Evolutionary conservation across 2,888 invertebrate genomes (phyloP), one percentile per base, ranked within the genome.

Genomic region (Ryuthela nishihirai): DNA sequence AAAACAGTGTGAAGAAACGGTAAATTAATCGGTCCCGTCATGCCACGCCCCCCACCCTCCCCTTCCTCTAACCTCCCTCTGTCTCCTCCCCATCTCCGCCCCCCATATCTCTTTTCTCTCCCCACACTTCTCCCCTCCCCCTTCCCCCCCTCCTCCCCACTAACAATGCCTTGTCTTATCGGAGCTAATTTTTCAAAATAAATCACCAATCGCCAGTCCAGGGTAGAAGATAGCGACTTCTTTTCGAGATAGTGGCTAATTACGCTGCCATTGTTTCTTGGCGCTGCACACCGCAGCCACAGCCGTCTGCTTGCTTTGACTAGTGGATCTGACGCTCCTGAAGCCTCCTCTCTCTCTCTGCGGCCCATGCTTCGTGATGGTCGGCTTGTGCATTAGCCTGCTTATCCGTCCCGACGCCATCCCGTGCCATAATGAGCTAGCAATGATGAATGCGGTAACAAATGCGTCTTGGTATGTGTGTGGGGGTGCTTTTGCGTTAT

Each of bases 181-280:
- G 54, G 54, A 50, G 54, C 60, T 60, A 60, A 60, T 60, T 60
- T 60, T 60, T 60, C 60, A 60, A 54, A 60, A 54, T 60, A 60
- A 60, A 60, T 60, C 60, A 60, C 60, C 60, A 41, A 60, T 60
- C 54, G 60, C 45, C 36, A 48, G 39, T 40, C 39, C 46, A 23
- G 56, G 34, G 40, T 39, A 34, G 41, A 43, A 58, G 58, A 58
- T 58, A 58, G 58, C 58, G 43, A 46, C 46, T 58, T 58, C 52
- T 52, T 50, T 58, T 40, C 18, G 46, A 52, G 52, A 59, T 53
- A 53, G 47, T 46, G 48, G 43, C 58, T 59, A 59, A 59, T 59
- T 59, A 53, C 58, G 43, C 47, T 44, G 43, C 58, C 58, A 48
- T 59, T 59, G 58, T 59, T 59, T 59, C 53, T n/a, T 47, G 55